Base-by-base conservation (phyloP, 2,797 vertebrate species). In the Petrocephalus schoutedeni region DNA sequence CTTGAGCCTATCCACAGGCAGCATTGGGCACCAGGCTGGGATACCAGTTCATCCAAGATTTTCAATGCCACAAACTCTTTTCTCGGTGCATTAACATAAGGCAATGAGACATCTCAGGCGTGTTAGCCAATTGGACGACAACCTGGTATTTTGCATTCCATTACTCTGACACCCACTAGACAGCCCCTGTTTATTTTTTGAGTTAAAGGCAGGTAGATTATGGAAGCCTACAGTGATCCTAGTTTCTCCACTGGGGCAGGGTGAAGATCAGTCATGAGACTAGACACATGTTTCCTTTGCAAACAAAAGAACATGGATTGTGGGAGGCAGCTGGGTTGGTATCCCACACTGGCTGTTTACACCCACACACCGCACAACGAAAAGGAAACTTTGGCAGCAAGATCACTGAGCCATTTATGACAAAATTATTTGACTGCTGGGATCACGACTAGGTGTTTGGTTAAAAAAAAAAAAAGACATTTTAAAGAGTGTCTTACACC, bases 361-460 rank as follows among this genome's bases (percentile, higher is more conserved):
- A 77, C 16, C 51, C 23, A 54, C 5, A 28, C 19, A 54, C 8
- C 8, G 19, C 21, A 7, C 56, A 51, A 56, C 23, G 21, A 23
- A 23, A 85, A 56, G 21, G n/a, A 32, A 28, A 32, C 49, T 51
- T 53, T 56, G 53, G 82, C 53, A 54, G 82, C 49, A 19, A 21
- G 49, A 54, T 85, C 82, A 16, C 49, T 54, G 51, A 84, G 14
- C 51, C 49, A 53, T 85, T 85, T 12, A 85, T 85, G 82, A 57
- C 21, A 28, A 28, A 54, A 28, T 56, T 54, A 56, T 54, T 58
- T 56, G 23, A 87, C 54, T 87, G 71, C 53, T 82, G 74, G 71
- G 74, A 58, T 84, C 59, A 59, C 56, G 32, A 19, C 82, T 88
- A 83, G 54, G 87, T 51, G 56, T 88, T 85, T 67, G 74, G 74